Base-by-base conservation (phyloP, 2,888 invertebrate genomes). In the Cheilosia grossa region DNA sequence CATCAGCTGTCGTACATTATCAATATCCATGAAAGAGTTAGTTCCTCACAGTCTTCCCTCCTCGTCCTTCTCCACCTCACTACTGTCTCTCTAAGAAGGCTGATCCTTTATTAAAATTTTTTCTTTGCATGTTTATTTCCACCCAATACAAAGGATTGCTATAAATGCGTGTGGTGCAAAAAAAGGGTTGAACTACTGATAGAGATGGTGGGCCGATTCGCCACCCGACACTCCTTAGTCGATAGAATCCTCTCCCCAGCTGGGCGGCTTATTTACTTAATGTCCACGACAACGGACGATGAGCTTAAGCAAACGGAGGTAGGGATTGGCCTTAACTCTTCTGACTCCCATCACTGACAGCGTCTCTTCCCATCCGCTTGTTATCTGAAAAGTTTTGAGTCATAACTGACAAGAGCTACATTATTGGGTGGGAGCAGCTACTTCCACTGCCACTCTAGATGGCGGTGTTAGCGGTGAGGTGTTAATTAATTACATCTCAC, bases 1-100 rank as follows among this genome's bases (percentile, higher is more conserved):
- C 74, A 80, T 81, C 85, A 85, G 75, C 61, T 81, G 85, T 81
- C 66, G 49, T 75, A 81, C 81, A 75, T 77, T 85, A 85, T 80
- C 85, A 77, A 80, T 85, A 85, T 77, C 75, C 72, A 81, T 81
- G 85, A 85, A 85, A 63, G 85, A 85, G 81, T 85, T 85, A 85
- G 81, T 81, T 81, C 72, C 63, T 72, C 58, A 49, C 61, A 70
- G 59, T 17, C 61, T 17, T 7, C 56, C 33, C 33, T 33, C 30
- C n/a, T 19, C 6, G 4, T 6, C 6, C 27, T 6, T 27, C 27
- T 27, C 24, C 47, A 3, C 7, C 15, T 10, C 40, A 51, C 15
- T 61, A 54, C 27, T 69, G 51, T 70, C 63, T 49, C 24, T 49
- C 64, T 79, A 66, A 64, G 73, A 63, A 61, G 72, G 61, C 72